Evolutionary conservation across 2,888 invertebrate species (phyloP).

Genomic region (Amblyteles armatorius): DNA sequence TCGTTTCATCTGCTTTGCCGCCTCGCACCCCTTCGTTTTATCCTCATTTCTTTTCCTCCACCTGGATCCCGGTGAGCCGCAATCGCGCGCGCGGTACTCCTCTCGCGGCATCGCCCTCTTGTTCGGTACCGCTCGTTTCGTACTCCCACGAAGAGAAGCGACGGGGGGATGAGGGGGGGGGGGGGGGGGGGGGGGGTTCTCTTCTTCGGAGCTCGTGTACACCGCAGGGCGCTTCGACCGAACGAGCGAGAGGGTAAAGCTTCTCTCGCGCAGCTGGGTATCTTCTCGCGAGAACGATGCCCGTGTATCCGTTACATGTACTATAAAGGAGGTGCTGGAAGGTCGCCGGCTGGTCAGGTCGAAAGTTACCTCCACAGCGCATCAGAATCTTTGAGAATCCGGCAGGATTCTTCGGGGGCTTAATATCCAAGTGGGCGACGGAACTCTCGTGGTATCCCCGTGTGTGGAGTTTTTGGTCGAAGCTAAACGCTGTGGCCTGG

Average conservation of each 20-base stretch:
- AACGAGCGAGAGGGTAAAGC: conserved; percentile 46
- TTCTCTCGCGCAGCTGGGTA: conserved; percentile 57
- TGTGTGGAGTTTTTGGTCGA: conserved; percentile 20
- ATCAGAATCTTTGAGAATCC: conserved; percentile 13
- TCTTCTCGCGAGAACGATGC: conserved; percentile 53
- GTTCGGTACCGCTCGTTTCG: conserved; percentile 66
- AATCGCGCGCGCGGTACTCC: conserved; percentile 52
- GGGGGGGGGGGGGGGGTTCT: conserved; percentile 6
- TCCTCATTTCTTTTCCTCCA: conserved; percentile 23
- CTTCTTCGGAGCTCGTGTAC: conserved; percentile 52
- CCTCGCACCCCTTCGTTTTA: conserved; percentile 51
- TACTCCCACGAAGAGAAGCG: conserved; percentile 64
- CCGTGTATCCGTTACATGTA: conserved; percentile 47
- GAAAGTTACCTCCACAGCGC: conserved; percentile 32
- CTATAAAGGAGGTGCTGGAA: conserved; percentile 58
- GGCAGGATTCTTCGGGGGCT: conserved; percentile 7
- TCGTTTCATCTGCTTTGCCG: conserved; percentile 60
- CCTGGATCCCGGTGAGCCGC: conserved; percentile 55
- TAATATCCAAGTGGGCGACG: conserved; percentile 1
- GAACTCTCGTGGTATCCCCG: conserved; percentile 10
- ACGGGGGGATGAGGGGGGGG: neutral
- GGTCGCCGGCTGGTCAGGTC: conserved; percentile 45
- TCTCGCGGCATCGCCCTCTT: conserved; percentile 36
- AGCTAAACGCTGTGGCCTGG: neutral
- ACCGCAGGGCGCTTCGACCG: conserved; percentile 63